A percentile compares a stretch with the other conserved stretches of the same genome.
phyloP scores from a whole-genome alignment of 2,888 invertebrate genomes.

The Oxytorus armatus region DNA sequence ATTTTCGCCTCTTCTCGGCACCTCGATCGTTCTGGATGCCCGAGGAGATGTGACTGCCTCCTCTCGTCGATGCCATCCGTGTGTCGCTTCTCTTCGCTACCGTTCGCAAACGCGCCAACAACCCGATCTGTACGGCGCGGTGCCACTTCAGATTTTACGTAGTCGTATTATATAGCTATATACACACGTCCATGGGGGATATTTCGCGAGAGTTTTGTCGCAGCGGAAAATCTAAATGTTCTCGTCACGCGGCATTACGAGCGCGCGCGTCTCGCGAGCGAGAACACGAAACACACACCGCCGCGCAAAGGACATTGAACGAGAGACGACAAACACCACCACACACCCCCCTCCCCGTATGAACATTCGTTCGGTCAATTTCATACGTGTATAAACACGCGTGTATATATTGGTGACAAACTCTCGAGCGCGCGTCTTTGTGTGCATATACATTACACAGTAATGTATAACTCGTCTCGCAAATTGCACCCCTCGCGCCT shows the following conservation, averaged over 20 bases:
- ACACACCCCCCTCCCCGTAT: no score
- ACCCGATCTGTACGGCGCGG: no score
- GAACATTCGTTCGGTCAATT: no score
- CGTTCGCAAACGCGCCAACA: slow-evolving; percentile 47
- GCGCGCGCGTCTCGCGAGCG: slow-evolving; percentile 52
- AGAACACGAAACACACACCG: slow-evolving; percentile 40
- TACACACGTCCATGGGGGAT: not conserved
- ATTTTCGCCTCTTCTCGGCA: slow-evolving; percentile 40
- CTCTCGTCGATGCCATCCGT: slow-evolving; percentile 19
- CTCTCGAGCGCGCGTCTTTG: no score
- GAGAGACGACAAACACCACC: slow-evolving; percentile 6
- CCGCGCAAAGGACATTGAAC: slow-evolving; percentile 18
- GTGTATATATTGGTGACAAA: slow-evolving; percentile 38
- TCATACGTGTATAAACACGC: slow-evolving; percentile 3
- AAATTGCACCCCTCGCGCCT: slow-evolving; percentile 60
- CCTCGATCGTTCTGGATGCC: slow-evolving; percentile 39
- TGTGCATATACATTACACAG: not conserved
- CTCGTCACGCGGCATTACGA: slow-evolving; percentile 73
- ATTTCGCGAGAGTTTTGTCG: slow-evolving; percentile 67
- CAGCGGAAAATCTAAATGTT: slow-evolving; percentile 73
- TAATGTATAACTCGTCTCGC: slow-evolving; percentile 46
- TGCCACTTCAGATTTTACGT: slow-evolving; percentile 31
- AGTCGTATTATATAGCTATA: not conserved
- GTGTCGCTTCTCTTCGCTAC: slow-evolving; percentile 43
- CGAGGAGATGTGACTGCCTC: not conserved